phyloP scores from a whole-genome alignment of 1,140 invertebrate genomes.

The Rhopalosiphum maidis region DNA sequence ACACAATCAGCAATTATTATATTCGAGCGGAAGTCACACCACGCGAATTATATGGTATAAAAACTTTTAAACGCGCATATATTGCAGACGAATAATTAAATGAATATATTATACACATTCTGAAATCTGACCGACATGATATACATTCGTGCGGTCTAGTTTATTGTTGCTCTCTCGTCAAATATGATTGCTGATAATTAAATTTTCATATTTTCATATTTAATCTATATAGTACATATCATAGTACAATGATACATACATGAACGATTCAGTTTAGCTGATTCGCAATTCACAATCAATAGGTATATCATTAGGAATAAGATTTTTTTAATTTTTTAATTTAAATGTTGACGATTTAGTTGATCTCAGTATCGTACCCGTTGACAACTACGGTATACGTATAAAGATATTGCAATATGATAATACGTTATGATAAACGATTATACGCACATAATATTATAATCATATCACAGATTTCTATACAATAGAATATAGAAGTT shows the following conservation, averaged over 20 bases:
- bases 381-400: background rate
- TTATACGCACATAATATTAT: background rate
- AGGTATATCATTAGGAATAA: too few relatives aligned
- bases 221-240: background rate
- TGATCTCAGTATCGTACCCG: background rate
- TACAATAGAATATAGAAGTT: background rate
- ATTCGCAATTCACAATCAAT: background rate
- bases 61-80: background rate
- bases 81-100: background rate
- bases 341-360: background rate
- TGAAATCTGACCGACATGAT: background rate
- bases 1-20: background rate
- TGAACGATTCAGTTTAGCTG: background rate
- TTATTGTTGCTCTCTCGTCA: background rate
- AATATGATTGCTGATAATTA: background rate
- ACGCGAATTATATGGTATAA: background rate
- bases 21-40: background rate
- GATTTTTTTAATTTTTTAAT: background rate
- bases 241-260: background rate
- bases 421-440: background rate
- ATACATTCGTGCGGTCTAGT: background rate
- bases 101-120: background rate
- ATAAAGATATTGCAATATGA: background rate
- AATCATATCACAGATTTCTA: too few relatives aligned
- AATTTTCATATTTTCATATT: background rate